Conservation (phyloP, 2,888 invertebrate genomes). For the Euclidia mi region DNA sequence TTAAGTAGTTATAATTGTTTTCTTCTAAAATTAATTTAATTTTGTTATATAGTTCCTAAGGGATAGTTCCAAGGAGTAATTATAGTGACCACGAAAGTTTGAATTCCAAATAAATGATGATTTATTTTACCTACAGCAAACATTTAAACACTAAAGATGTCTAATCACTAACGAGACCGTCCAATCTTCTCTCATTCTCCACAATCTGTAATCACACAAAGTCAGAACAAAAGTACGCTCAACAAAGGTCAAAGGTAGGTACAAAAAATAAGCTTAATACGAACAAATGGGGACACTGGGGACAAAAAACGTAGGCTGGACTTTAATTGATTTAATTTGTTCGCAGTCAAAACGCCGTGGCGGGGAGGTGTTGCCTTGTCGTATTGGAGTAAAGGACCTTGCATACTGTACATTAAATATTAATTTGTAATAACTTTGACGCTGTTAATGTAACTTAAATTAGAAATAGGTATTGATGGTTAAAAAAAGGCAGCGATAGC, state of each 20-base stretch:
- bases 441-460: too few relatives aligned
- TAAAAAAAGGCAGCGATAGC: too few relatives aligned
- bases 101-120: too few relatives aligned
- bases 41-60: too few relatives aligned
- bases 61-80: too few relatives aligned
- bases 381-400: constrained; percentile 34
- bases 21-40: too few relatives aligned
- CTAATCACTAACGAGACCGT: not conserved
- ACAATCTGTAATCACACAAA: constrained; percentile 31
- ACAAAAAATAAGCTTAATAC: constrained; percentile 77
- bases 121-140: not conserved
- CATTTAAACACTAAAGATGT: not conserved
- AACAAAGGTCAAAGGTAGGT: constrained; percentile 54
- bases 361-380: constrained; percentile 65
- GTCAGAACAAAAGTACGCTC: constrained; percentile 26
- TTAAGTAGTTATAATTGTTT: too few relatives aligned
- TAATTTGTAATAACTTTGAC: too few relatives aligned
- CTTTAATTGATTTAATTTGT: constrained; percentile 89
- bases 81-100: too few relatives aligned
- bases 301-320: constrained; percentile 72
- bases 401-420: constrained; percentile 12
- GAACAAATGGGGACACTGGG: constrained; percentile 81
- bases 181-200: not conserved
- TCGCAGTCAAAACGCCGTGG: constrained; percentile 78
- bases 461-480: too few relatives aligned